A percentile compares a stretch with the other conserved stretches of the same genome.
Evolutionary conservation across 1,140 invertebrate genomes (phyloP).

Genomic region (Anadara kagoshimensis): DNA sequence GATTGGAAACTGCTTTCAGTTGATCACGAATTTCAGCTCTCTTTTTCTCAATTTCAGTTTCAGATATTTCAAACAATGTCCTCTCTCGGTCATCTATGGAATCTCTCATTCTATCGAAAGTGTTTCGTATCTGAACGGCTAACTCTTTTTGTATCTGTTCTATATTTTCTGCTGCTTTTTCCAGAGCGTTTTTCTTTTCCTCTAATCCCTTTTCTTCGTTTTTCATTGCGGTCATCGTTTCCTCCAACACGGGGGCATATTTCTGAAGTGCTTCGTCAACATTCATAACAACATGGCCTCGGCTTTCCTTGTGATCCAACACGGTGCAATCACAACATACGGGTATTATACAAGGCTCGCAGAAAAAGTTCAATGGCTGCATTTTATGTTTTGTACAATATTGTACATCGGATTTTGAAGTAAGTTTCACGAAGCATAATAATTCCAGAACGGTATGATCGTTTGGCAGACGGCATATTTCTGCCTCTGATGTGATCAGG

Average conservation of each 20-base stretch:
- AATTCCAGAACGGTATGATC: constrained; percentile 67
- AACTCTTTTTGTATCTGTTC: constrained; percentile 61
- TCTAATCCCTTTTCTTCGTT: constrained; percentile 46
- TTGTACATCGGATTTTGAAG: constrained; percentile 58
- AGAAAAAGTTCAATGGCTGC: constrained; percentile 71
- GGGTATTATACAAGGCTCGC: constrained; percentile 66
- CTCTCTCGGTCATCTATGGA: constrained; percentile 61
- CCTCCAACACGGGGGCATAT: constrained; percentile 65
- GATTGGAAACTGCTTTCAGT: constrained; percentile 47
- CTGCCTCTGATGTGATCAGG: constrained; percentile 85
- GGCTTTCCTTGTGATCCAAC: constrained; percentile 66
- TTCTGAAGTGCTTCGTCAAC: constrained; percentile 66
- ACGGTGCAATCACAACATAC: constrained; percentile 71
- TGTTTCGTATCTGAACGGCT: constrained; percentile 56
- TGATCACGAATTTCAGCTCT: constrained; percentile 55
- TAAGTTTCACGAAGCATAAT: constrained; percentile 58
- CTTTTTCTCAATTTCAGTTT: constrained; percentile 62
- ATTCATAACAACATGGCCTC: constrained; percentile 67
- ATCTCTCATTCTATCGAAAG: constrained; percentile 63
- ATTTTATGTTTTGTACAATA: constrained; percentile 67
- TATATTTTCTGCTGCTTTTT: constrained; percentile 58
- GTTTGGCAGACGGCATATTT: constrained; percentile 64
- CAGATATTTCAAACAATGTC: constrained; percentile 60
- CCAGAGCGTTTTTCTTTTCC: constrained; percentile 55
- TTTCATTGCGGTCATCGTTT: constrained; percentile 57